Base-by-base conservation (phyloP, 1,140 invertebrate genomes). In the Lordiphosa collinella region DNA sequence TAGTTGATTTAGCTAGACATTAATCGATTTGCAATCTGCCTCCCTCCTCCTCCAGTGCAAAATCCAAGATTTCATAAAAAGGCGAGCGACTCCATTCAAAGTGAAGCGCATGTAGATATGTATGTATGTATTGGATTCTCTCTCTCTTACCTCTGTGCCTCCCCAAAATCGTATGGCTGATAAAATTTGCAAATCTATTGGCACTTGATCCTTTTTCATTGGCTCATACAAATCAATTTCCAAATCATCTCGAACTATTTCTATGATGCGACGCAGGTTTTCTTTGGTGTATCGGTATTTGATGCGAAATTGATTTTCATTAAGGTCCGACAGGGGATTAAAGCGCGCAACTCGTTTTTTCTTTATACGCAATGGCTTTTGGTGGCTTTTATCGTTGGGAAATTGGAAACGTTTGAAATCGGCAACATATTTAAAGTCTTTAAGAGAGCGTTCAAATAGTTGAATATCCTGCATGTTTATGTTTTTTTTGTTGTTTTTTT, bases 251-350 rank as follows among this genome's bases (percentile, higher is more conserved):
- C 74, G 74, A 3, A 87, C 57, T 37, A 87, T 76, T 67, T 87
- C 84, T 40, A 87, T 75, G 37, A 87, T 72, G 9, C 71, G 61
- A 0, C 71, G 63, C 32, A 87, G 36, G 37, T 80, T 87, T 48
- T 87, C 84, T 41, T 87, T 87, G 1, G 65, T 76, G 37, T 73
- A 87, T 18, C 84, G 63, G 48, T 87, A 87, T 44, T 79, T 87
- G 9, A 49, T 37, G 9, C 78, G 60, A 40, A 87, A 87, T 32
- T 87, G 59, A 10, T 59, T 49, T 62, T 87, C 84, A 32, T 79
- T 75, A 4, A 87, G 48, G 52, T 87, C 66, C 2, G 49, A 56
- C 1, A 86, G 13, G 8, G 84, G 84, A 40, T 87, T 78, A 7
- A 87, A 86, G 0, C 75, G 75, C 4, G 29, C 2, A 16, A 12